These are phyloP conservation scores for Melipona beecheii DNA, from an alignment of 2,888 invertebrate species.

Conservation along the genomic window DNA sequence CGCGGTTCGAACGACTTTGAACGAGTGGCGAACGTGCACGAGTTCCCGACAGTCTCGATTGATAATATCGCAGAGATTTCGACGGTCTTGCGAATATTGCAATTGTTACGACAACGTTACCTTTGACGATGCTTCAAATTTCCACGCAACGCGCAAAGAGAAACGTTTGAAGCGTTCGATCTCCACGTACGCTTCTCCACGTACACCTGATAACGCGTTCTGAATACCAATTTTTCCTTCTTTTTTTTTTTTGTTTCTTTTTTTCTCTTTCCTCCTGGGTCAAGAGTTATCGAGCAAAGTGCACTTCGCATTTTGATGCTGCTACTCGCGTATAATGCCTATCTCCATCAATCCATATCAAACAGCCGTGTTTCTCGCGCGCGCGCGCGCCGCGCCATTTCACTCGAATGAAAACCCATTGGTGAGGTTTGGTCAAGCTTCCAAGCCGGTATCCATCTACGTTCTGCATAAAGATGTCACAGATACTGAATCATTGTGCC, in stretches of 20 bases:
- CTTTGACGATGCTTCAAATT: neutral
- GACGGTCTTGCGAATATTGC: too few relatives aligned
- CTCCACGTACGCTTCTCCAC: neutral
- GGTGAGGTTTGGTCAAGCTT: conserved; percentile 1
- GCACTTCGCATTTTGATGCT: conserved; percentile 34
- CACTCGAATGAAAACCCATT: conserved; percentile 9
- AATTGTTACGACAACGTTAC: neutral
- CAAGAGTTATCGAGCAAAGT: conserved; percentile 35
- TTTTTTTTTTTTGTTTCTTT: too few relatives aligned
- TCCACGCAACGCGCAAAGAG: neutral
- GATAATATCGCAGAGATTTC: too few relatives aligned
- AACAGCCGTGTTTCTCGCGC: conserved; percentile 41
- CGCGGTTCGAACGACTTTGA: too few relatives aligned
- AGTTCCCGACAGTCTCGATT: too few relatives aligned
- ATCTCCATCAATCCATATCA: conserved; percentile 54
- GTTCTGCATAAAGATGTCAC: conserved; percentile 12
- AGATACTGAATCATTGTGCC: neutral
- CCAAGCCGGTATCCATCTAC: neutral
- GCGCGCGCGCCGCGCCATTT: conserved; percentile 19
- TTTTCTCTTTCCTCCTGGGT: neutral
- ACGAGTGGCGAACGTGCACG: too few relatives aligned
- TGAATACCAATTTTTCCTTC: conserved; percentile 18
- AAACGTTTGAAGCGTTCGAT: neutral
- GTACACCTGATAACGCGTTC: neutral
- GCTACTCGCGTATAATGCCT: conserved; percentile 42